phyloP scores from a whole-genome alignment of 2,113 vertebrate species.

The Alouatta palliata region DNA sequence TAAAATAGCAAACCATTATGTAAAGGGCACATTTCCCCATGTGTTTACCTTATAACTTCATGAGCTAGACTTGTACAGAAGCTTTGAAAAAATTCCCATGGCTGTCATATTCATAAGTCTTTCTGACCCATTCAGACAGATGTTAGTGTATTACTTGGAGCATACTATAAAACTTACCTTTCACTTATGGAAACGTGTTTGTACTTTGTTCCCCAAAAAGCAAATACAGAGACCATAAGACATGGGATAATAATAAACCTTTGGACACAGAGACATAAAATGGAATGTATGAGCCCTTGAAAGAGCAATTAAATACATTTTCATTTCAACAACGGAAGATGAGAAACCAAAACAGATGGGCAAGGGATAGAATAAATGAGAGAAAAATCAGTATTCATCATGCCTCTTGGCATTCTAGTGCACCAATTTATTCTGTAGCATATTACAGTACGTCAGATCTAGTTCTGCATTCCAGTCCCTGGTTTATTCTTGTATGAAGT shows the following conservation, averaged over 20 bases:
- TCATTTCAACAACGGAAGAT: constrained; percentile 76
- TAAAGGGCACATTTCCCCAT: neutral
- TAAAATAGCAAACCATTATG: constrained; percentile 47
- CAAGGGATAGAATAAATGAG: constrained; percentile 69
- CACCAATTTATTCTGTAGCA: constrained; percentile 65
- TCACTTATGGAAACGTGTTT: constrained; percentile 55
- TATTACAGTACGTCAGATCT: constrained; percentile 40
- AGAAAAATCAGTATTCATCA: constrained; percentile 72
- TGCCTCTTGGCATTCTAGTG: constrained; percentile 55
- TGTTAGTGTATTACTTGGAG: constrained; percentile 57
- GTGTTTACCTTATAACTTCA: constrained; percentile 45
- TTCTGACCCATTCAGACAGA: constrained; percentile 67
- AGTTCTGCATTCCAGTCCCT: neutral
- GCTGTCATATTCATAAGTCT: constrained; percentile 53
- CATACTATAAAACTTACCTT: constrained; percentile 72
- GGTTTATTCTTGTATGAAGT: constrained; percentile 48
- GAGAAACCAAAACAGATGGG: constrained; percentile 72
- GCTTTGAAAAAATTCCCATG: constrained; percentile 36
- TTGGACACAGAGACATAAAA: constrained; percentile 58
- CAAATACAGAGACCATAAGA: constrained; percentile 58
- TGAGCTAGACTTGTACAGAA: constrained; percentile 35
- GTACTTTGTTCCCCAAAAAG: constrained; percentile 63
- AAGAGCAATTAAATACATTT: constrained; percentile 74
- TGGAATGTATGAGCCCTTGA: constrained; percentile 60
- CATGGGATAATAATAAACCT: constrained; percentile 50